Percentiles rank a stretch among this genome's conserved stretches.
These are phyloP conservation scores for Diplosoma virens DNA, from an alignment of 23 tunicate genomes.

Conservation along the genomic window DNA sequence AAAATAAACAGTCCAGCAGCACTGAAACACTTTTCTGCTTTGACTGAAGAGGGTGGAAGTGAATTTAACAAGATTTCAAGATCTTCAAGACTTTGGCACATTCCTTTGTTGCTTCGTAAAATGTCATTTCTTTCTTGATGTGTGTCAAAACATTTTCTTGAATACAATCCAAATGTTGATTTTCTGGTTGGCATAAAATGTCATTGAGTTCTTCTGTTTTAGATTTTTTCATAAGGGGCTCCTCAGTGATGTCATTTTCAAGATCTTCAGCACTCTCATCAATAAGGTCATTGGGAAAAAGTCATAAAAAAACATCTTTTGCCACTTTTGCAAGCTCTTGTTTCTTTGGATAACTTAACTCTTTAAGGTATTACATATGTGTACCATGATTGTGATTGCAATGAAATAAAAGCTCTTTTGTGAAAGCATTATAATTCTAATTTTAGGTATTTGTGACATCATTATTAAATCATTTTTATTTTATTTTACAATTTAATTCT, in stretches of 20 bases:
- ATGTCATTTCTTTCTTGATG: neutral
- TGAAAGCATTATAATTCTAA: too few species aligned
- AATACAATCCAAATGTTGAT: slow-evolving; percentile 6
- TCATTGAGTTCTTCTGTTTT: too few species aligned
- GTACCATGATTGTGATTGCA: too few species aligned
- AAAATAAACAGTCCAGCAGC: slow-evolving; percentile 25
- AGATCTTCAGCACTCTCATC: slow-evolving; percentile 6
- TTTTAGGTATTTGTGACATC: too few species aligned
- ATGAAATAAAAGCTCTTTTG: too few species aligned
- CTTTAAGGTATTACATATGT: too few species aligned
- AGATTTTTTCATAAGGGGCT: neutral
- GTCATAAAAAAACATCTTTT: neutral
- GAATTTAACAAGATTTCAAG: neutral
- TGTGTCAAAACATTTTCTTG: slow-evolving; percentile 8
- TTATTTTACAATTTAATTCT: too few species aligned
- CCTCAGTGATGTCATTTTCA: neutral
- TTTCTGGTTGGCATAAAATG: slow-evolving; percentile 2
- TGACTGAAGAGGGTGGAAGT: slow-evolving; percentile 1
- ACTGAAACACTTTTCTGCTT: slow-evolving; percentile 14
- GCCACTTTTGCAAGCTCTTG: neutral
- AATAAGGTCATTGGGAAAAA: too few species aligned
- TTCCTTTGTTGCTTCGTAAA: neutral
- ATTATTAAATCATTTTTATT: too few species aligned
- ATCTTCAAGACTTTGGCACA: slow-evolving; percentile 1
- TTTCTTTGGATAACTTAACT: neutral